phyloP scores from a whole-genome alignment of 1,140 invertebrate species.

The Aphidius ervi region DNA sequence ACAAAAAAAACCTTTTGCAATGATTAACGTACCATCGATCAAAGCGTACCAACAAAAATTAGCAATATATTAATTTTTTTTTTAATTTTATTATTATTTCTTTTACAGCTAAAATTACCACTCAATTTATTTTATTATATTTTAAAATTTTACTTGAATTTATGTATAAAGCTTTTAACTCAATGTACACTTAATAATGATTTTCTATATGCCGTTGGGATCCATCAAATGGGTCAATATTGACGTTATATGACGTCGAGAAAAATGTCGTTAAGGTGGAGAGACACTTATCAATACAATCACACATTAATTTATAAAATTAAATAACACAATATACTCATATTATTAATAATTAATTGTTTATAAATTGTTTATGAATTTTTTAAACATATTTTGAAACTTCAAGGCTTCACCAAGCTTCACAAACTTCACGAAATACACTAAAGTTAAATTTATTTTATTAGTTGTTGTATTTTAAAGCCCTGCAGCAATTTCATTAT shows the following conservation, averaged over 20 bases:
- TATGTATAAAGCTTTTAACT: constrained; percentile 1
- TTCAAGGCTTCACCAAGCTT: too few relatives aligned
- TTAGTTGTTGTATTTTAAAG: too few relatives aligned
- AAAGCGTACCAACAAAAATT: constrained; percentile 24
- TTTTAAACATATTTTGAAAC: too few relatives aligned
- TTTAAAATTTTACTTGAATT: neutral
- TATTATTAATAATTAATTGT: too few relatives aligned
- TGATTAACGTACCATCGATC: constrained; percentile 30
- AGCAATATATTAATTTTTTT: constrained; percentile 15
- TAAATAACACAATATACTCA: too few relatives aligned
- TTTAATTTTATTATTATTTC: constrained; percentile 1
- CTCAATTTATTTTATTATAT: constrained; percentile 1
- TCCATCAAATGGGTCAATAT: constrained; percentile 28
- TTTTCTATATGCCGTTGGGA: constrained; percentile 19
- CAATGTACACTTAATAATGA: too few relatives aligned
- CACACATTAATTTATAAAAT: too few relatives aligned
- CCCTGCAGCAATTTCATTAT: too few relatives aligned
- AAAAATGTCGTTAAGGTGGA: constrained; percentile 19
- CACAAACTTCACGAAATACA: too few relatives aligned
- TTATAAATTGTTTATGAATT: neutral
- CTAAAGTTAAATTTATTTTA: too few relatives aligned
- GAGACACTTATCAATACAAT: constrained; percentile 15
- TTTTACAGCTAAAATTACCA: neutral
- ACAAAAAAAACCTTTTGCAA: constrained; percentile 16
- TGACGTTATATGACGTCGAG: constrained; percentile 18